Conservation (phyloP, 2,888 invertebrate species). For the Sinopyrophorus schimmeli region DNA sequence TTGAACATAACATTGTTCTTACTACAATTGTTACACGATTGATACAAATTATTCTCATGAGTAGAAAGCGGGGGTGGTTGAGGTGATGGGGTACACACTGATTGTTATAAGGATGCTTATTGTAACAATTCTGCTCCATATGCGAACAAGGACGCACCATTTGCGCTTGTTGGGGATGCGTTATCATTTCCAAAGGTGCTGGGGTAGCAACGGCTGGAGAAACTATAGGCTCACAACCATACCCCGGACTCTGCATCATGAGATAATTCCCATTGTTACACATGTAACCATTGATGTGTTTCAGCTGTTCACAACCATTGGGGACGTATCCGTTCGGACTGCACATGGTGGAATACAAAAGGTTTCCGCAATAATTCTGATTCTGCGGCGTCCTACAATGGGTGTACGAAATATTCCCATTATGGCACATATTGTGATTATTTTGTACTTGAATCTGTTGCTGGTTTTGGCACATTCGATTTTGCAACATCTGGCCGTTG, state of each 20-base stretch:
- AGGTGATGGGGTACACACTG: constrained; percentile 36
- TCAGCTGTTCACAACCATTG: constrained; percentile 34
- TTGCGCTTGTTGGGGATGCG: constrained; percentile 48
- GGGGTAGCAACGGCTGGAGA: constrained; percentile 52
- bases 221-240: constrained; percentile 43
- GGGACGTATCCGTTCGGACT: constrained; percentile 37
- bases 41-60: constrained; percentile 30
- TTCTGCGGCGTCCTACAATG: constrained; percentile 38
- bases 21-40: constrained; percentile 43
- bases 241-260: constrained; percentile 37
- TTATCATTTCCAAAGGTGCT: constrained; percentile 47
- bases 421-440: constrained; percentile 39
- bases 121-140: constrained; percentile 38
- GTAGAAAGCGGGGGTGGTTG: no score
- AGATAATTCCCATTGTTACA: constrained; percentile 36
- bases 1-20: constrained; percentile 38
- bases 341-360: constrained; percentile 43
- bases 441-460: constrained; percentile 12
- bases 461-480: constrained; percentile 37
- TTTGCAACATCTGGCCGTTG: constrained; percentile 31
- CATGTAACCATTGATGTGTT: constrained; percentile 37
- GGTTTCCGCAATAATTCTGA: constrained; percentile 41
- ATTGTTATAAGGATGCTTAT: constrained; percentile 26
- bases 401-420: constrained; percentile 33
- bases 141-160: constrained; percentile 50